Base-by-base conservation (phyloP, 2,113 vertebrate species). In the Polypterus bichir region DNA sequence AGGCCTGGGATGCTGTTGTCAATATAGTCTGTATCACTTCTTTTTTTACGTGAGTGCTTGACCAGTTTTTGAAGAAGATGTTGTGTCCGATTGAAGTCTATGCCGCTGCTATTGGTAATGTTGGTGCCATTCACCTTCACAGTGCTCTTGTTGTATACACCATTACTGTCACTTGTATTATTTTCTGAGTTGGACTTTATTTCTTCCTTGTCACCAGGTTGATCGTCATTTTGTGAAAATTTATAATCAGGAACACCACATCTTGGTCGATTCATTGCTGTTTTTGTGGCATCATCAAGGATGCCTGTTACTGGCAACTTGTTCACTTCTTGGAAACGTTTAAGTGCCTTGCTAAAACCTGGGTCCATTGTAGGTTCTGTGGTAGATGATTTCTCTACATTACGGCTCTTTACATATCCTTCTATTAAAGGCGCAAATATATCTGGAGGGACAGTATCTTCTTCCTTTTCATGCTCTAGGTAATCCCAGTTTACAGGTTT, bases 201-300 rank as follows among this genome's bases (percentile, higher is more conserved):
- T 64, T n/a, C 48, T 0, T 11, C 7, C 6, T 10, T 9, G 54
- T 49, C 48, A 4, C 54, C 61, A 3, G n/a, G 4, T 6, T 48
- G 47, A 9, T 65, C 56, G 5, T 6, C 54, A 3, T 61, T 63
- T n/a, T 47, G n/a, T 61, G 11, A 44, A 4, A 58, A 5, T 59
- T 65, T 65, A 9, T 60, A 62, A 48, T 71, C 70, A 3, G 70
- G 70, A 10, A 71, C 70, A 1, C 70, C 70, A n/a, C 70, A 71
- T 0, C 70, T 67, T 2, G 70, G 70, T 7, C 47, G 53, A 27
- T 62, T 69, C 70, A 71, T 68, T 47, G 67, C 61, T 4, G 61
- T 55, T 1, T 46, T 53, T 1, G 65, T 71, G 49, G 59, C 64
- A 1, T 49, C 54, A n/a, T 71, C 70, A 49, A 71, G 65, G 5